Evolutionary conservation across 1,140 invertebrate species (phyloP), one percentile per base, ranked within the genome.

Genomic region (Oedothorax gibbosus): DNA sequence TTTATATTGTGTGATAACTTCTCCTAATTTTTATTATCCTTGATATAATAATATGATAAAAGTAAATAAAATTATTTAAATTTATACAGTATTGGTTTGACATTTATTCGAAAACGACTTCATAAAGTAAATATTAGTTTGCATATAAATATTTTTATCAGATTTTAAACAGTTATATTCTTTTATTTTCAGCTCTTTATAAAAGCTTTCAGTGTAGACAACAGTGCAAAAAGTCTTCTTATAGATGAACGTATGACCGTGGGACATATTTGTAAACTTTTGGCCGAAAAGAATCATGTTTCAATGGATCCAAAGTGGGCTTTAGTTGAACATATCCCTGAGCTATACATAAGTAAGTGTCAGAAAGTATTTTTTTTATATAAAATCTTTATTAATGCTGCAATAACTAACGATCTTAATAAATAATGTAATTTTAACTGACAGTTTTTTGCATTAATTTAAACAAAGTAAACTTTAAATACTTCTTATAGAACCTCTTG

Each of bases 211-310:
- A 96, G 96, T 3, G 92, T 94, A 65, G 98, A 99, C 90, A 97
- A 97, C 0, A 96, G 96, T 80, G 96, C 96, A 50, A 99, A 99
- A 90, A 98, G 96, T 86, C 92, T 99, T 76, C 91, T 99, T 86
- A 96, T 99, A 15, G 98, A 99, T 90, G 98, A 99, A 90, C 96
- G 96, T 88, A 99, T 99, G 98, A 95, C 93, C 68, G 97, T 98
- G 84, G 95, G 95, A 4, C 96, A 98, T 89, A 96, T 99, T 0
- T 95, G 96, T 56, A 93, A 95, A 85, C 92, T 98, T n/a, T 91
- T 99, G 77, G 96, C 97, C 11, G 97, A 99, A 90, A 99, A 99
- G 91, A 98, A 99, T 91, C 97, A 99, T 90, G 94, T 97, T 12
- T 92, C 93, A 72, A 95, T 99, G 93, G 96, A 97, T 90, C 94